Conservation (phyloP, 2,797 vertebrate genomes). For the Periparus ater region DNA sequence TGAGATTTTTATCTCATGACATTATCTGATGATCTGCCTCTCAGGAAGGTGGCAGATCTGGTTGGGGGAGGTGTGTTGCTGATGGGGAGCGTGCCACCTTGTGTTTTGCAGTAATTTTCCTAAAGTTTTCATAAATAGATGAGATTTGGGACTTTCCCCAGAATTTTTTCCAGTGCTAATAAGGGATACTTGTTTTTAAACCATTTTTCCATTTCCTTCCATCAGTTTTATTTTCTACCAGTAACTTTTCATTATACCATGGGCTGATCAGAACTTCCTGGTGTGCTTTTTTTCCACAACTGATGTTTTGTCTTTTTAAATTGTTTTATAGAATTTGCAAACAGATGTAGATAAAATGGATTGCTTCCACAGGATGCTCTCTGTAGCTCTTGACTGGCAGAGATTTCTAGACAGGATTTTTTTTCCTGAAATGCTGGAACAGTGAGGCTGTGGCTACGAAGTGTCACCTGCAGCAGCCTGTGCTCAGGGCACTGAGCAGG, state of each 20-base stretch:
- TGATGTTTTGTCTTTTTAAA: neutral
- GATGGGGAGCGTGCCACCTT: rapidly evolving
- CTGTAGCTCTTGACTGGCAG: neutral
- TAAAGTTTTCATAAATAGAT: neutral
- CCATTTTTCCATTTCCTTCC: neutral
- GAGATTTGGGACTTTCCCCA: neutral
- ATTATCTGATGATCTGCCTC: too few relatives aligned
- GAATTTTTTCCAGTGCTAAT: neutral
- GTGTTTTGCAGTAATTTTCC: neutral
- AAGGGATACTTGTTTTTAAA: neutral
- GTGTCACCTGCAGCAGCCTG: neutral
- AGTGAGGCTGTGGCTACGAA: neutral
- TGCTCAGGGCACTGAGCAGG: neutral
- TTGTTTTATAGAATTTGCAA: neutral
- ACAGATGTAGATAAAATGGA: neutral
- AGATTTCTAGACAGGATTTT: neutral
- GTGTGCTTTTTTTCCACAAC: rapidly evolving
- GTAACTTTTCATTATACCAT: neutral
- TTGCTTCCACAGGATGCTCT: neutral
- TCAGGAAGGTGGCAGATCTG: neutral
- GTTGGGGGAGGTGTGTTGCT: rapidly evolving
- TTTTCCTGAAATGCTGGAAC: neutral
- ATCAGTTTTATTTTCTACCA: neutral
- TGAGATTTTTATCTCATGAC: neutral
- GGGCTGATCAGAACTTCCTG: neutral